Base-by-base conservation (phyloP, 2,797 vertebrate species). In the Galagoides demidoff region DNA sequence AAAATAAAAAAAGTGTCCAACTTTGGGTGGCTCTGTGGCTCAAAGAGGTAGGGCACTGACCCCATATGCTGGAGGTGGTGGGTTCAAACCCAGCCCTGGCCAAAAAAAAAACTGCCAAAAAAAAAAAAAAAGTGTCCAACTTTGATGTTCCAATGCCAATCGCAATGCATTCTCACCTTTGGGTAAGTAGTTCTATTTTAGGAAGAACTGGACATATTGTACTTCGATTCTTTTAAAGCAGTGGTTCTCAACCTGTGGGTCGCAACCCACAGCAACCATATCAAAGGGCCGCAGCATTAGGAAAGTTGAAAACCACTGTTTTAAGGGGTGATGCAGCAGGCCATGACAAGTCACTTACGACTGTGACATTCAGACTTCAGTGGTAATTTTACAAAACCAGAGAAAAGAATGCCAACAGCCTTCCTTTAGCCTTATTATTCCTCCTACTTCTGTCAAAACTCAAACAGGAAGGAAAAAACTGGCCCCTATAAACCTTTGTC, bases 391-490 rank as follows among this genome's bases (percentile, higher is more conserved):
- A 77, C 31, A 83, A 57, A 87, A 57, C 12, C 45, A 68, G 43
- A n/a, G 27, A 61, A 81, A 34, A 6, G 19, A 70, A 87, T 79
- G 34, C 55, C 49, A 77, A 29, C 19, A 74, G 12, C 27, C 39
- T 77, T 88, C 57, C 34, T 93, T 73, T 22, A 25, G n/a, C 83
- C 37, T 82, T 81, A 87, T 66, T 31, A 16, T 82, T 70, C 3
- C 39, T 89, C 14, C 37, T 55, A 78, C 39, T 83, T 83, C 77
- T 92, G 45, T 92, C 84, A 92, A 95, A 92, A 29, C 20, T 77
- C 64, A 37, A n/a, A 71, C 7, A 61, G 64, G n/a, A 17, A 63
- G 86, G 57, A 89, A 16, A 79, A 97, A 95, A 93, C 34, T 77
- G 73, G 10, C 37, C 37, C 37, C 16, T 61, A 81, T 92, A 55